Evolutionary conservation across 2,888 invertebrate genomes (phyloP).

Genomic region (Dolichomitus sp.): DNA sequence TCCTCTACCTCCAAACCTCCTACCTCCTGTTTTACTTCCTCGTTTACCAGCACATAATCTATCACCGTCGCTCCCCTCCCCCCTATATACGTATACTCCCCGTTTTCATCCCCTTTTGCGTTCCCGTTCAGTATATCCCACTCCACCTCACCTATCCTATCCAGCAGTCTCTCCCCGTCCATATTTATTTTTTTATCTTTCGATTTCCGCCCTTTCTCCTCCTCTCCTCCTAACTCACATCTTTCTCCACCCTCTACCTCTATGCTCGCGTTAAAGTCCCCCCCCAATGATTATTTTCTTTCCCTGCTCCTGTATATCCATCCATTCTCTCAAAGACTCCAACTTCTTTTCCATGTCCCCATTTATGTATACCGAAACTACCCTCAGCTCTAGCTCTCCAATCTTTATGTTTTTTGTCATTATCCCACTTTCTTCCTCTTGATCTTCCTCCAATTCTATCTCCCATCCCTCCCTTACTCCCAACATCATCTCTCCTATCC

Average conservation of each 20-base stretch:
- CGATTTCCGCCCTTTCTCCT: neutral
- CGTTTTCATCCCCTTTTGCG: slow-evolving; percentile 5
- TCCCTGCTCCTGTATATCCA: slow-evolving; percentile 15
- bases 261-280: slow-evolving; percentile 33
- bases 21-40: slow-evolving; percentile 15
- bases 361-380: slow-evolving; percentile 44
- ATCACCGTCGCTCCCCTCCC: slow-evolving; percentile 42
- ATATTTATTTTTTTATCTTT: too few relatives aligned
- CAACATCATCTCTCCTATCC: too few relatives aligned
- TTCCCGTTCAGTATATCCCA: slow-evolving; percentile 57
- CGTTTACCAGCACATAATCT: slow-evolving; percentile 57
- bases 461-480: too few relatives aligned
- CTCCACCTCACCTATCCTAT: too few relatives aligned
- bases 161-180: too few relatives aligned
- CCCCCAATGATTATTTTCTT: slow-evolving; percentile 24
- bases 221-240: slow-evolving; percentile 3
- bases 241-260: neutral
- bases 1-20: slow-evolving; percentile 27
- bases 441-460: too few relatives aligned
- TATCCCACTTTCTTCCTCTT: too few relatives aligned
- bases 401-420: too few relatives aligned
- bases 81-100: slow-evolving; percentile 20
- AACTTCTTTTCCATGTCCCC: slow-evolving; percentile 17
- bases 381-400: too few relatives aligned
- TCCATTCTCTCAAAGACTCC: slow-evolving; percentile 41